Percentiles rank a stretch among this genome's conserved stretches.
Conservation (phyloP, 92 coral and sea anemone genomes). For the Ricordea florida region DNA sequence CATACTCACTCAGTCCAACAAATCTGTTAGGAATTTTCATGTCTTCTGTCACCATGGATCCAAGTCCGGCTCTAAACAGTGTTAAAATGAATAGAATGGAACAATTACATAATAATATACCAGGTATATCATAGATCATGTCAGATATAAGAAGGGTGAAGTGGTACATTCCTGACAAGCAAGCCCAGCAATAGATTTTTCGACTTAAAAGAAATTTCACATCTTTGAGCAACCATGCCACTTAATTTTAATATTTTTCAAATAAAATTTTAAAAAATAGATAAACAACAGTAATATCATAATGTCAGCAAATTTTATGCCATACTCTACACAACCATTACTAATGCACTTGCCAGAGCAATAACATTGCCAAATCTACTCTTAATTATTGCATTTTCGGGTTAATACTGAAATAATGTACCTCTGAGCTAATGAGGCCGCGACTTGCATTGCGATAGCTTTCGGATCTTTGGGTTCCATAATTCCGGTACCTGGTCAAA, state of each 20-base stretch:
- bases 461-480: constrained; percentile 90
- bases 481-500: neutral
- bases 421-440: constrained; percentile 99
- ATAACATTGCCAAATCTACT: neutral
- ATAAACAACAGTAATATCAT: too few species aligned
- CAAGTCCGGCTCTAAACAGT: constrained; percentile 99
- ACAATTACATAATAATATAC: too few species aligned
- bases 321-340: too few species aligned
- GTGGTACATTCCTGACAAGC: too few species aligned
- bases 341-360: neutral
- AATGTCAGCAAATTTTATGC: too few species aligned
- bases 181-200: too few species aligned
- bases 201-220: too few species aligned
- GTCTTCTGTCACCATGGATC: constrained; percentile 90
- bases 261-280: too few species aligned
- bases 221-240: too few species aligned
- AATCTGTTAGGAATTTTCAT: constrained; percentile 93
- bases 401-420: constrained; percentile 11
- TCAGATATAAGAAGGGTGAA: neutral
- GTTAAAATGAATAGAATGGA: too few species aligned
- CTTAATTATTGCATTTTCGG: neutral
- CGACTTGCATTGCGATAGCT: constrained; percentile 98
- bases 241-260: too few species aligned
- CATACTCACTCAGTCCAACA: constrained; percentile 96
- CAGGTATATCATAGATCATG: too few species aligned